Evolutionary conservation across 2,888 invertebrate species (phyloP), one percentile per base, ranked within the genome.

Genomic region (Charanyca ferruginea): DNA sequence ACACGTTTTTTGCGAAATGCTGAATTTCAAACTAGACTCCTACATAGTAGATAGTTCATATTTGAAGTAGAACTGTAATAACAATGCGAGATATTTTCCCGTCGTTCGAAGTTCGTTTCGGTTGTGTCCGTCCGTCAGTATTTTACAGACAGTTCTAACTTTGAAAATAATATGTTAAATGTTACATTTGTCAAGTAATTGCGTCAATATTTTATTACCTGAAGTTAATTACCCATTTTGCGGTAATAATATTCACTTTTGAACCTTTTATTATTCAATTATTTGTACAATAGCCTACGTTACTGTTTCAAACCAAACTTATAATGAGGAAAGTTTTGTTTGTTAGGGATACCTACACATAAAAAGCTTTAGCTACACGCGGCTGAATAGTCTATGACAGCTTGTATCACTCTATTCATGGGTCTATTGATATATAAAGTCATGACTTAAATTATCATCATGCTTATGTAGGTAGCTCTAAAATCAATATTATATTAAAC

Each of bases 321-420:
- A 59, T 72, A 73, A 72, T 59, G 54, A 72, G 71, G 25, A 73
- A 72, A 73, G 73, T 72, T 72, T 65, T 60, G 73, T 72, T 71
- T 66, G 71, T 58, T 71, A 45, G 58, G 64, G 42, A 28, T 64
- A 53, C 38, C 38, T 38, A 38, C 45, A 72, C 58, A 66, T 71
- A 66, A 72, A 71, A 70, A 49, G 52, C 55, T 23, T 42, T 52
- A 35, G 38, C 42, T 64, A 47, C 23, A 22, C 52, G 44, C 57
- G 32, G 38, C 63, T 62, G 45, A 71, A 52, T 57, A 71, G 23
- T 44, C 38, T 53, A 53, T 48, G 47, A 64, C 51, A 49, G 20
- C 13, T 44, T 45, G 41, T 41, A 20, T 16, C 38, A 16, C 13
- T 49, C 28, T 62, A 47, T 70, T 59, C 32, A 68, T 66, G 35